These are phyloP conservation scores for Montipora sp. DNA, from an alignment of 64 coral and sea anemone genomes.

Conservation along the genomic window DNA sequence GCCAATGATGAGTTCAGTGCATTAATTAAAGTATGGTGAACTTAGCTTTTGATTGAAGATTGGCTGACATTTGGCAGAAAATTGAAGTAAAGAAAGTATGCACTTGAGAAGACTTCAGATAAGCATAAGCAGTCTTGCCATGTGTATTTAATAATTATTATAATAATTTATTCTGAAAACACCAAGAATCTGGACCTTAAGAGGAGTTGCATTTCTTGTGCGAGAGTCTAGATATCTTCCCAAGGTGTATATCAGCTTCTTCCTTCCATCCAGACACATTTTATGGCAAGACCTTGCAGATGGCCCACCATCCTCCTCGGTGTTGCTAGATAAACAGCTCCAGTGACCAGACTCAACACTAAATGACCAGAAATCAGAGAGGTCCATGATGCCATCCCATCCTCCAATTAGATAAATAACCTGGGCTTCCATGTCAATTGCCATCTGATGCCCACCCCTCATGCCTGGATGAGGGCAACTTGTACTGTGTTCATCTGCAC, in stretches of 20 bases:
- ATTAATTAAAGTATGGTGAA: too few relatives aligned
- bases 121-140: too few relatives aligned
- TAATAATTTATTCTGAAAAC: too few relatives aligned
- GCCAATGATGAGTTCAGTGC: too few relatives aligned
- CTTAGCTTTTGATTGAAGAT: too few relatives aligned
- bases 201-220: slow-evolving; percentile 75
- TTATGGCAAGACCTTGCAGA: slow-evolving; percentile 98
- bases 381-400: slow-evolving; percentile 90
- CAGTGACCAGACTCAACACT: slow-evolving; percentile 70
- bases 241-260: slow-evolving; percentile 94
- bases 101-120: too few relatives aligned
- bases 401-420: slow-evolving; percentile 91
- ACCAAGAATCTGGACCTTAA: slow-evolving; percentile 72
- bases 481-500: slow-evolving; percentile 43
- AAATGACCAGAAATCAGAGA: slow-evolving; percentile 95
- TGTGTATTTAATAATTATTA: too few relatives aligned
- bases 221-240: slow-evolving; percentile 97
- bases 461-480: slow-evolving; percentile 82
- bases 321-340: slow-evolving; percentile 87
- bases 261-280: slow-evolving; percentile 91
- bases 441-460: slow-evolving; percentile 99
- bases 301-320: slow-evolving; percentile 92
- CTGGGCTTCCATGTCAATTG: slow-evolving; percentile 88
- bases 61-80: too few relatives aligned
- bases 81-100: too few relatives aligned